A percentile compares a stretch with the other conserved stretches of the same genome.
phyloP scores from a whole-genome alignment of 2,888 invertebrate genomes.

The Drosophila crucigera region DNA sequence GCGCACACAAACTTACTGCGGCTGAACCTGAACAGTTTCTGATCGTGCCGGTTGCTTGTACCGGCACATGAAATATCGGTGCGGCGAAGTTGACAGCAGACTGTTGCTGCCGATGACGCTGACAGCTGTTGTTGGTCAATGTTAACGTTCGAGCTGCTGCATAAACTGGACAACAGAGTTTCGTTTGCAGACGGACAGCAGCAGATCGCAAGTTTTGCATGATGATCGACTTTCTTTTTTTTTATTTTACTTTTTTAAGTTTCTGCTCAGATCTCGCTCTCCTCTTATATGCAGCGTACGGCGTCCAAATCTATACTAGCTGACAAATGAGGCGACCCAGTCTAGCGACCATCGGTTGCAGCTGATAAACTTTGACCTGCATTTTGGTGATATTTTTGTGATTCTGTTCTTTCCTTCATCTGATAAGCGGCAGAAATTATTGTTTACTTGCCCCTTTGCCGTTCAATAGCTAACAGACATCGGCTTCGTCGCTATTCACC shows the following conservation, averaged over 20 bases:
- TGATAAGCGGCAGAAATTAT: slow-evolving; percentile 39
- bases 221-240: background rate
- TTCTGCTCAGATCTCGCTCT: slow-evolving; percentile 31
- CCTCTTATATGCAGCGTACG: slow-evolving; percentile 27
- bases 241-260: background rate
- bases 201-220: slow-evolving; percentile 44
- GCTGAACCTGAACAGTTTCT: slow-evolving; percentile 54
- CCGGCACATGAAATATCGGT: slow-evolving; percentile 2
- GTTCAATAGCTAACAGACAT: slow-evolving; percentile 1
- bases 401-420: slow-evolving; percentile 2
- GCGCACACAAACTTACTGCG: slow-evolving; percentile 39
- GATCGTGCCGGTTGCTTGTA: slow-evolving; percentile 41
- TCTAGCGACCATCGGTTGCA: slow-evolving; percentile 2
- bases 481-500: background rate
- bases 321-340: slow-evolving; percentile 2
- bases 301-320: slow-evolving; percentile 41
- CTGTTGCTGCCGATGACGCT: slow-evolving; percentile 5
- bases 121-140: slow-evolving; percentile 38
- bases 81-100: slow-evolving; percentile 26
- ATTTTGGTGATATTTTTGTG: slow-evolving; percentile 21
- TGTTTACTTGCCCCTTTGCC: slow-evolving; percentile 44
- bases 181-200: slow-evolving; percentile 5
- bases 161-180: slow-evolving; percentile 5
- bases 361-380: slow-evolving; percentile 57
- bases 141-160: slow-evolving; percentile 12